Base-by-base conservation (phyloP, 2,888 invertebrate species). In the Patella ulyssiponensis region DNA sequence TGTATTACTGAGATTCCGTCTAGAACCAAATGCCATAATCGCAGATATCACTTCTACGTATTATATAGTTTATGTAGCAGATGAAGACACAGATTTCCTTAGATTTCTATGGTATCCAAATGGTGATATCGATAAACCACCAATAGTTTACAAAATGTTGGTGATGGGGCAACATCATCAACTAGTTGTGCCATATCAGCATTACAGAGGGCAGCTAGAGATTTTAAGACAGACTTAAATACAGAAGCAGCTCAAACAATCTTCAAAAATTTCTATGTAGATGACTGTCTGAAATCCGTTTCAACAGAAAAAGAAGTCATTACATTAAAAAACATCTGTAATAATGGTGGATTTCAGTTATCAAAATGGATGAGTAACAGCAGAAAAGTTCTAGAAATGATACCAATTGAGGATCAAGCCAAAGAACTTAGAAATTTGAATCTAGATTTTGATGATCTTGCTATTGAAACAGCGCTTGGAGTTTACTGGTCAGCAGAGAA, bases 41-140 rank as follows among this genome's bases (percentile, higher is more conserved):
- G 7, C 58, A n/a, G 58, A 58, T 11, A 58, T 58, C 20, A 58
- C 58, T n/a, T 23, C 44, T 5, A 80, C 79, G 80, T 79, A 76
- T 71, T 71, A 80, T 44, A 72, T 73, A 27, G 70, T 80, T 44
- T 51, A 23, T 12, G 76, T 81, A 12, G 15, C 44, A 51, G 15
- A 27, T 1, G 20, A 56, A 44, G 79, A 81, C 27, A 17, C 54
- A 20, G 73, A 80, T 56, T 73, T 23, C 52, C 53, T 79, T 17
- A 72, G 77, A 44, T 78, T 78, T 51, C 20, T 80, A 11, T 80
- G 80, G 80, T 78, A 73, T 72, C 79, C 80, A 17, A 70, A 74
- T 77, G 77, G 74, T 1, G 56, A 74, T 44, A 14, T 70, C 1
- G 1, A 70, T 33, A 14, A 23, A 3, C 15, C 12, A 23, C 17